Base-by-base conservation (phyloP, 2,113 vertebrate genomes). In the Sminthopsis crassicaudata region DNA sequence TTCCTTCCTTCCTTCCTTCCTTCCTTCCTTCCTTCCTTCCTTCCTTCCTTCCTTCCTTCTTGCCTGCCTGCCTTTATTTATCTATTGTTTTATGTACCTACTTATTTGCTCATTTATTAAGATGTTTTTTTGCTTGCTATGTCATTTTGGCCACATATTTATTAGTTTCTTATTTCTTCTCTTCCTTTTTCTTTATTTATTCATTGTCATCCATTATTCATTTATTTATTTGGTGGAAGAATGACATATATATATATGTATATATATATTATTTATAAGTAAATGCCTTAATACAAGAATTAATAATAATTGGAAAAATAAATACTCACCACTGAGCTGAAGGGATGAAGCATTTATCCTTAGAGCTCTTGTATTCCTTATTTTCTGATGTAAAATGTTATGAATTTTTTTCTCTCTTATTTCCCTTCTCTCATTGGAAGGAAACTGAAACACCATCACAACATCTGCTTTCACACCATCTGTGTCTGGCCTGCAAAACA, bases 251-350 rank as follows among this genome's bases (percentile, higher is more conserved):
- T n/a, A n/a, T n/a, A n/a, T n/a, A n/a, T n/a, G n/a, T n/a, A n/a
- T n/a, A n/a, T n/a, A 48, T 48, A 7, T 48, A 48, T 48, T 48
- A 12, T 95, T 94, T 91, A 46, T 54, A 46, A 67, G 51, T n/a
- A 52, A 46, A 53, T 92, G 9, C 23, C 92, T 14, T 53, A 60
- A 90, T 4, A n/a, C 46, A 93, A 67, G 53, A 54, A 2, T 50
- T 95, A 50, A 26, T 22, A 24, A 91, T 22, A n/a, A 0, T 16
- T 23, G 46, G 8, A 89, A 93, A 92, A 48, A 2, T 0, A 84
- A 11, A 23, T 91, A 92, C 95, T 97, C 95, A 97, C 98, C 96
- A 46, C 96, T 93, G 76, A 96, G 94, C 90, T 97, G 89, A 94
- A 97, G 48, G 24, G 95, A 94, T 0, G 93, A 94, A 2, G 51